Percentiles rank a stretch among this genome's conserved stretches.
Conservation (phyloP, 2,113 vertebrate species). For the Myrmecobius fasciatus region DNA sequence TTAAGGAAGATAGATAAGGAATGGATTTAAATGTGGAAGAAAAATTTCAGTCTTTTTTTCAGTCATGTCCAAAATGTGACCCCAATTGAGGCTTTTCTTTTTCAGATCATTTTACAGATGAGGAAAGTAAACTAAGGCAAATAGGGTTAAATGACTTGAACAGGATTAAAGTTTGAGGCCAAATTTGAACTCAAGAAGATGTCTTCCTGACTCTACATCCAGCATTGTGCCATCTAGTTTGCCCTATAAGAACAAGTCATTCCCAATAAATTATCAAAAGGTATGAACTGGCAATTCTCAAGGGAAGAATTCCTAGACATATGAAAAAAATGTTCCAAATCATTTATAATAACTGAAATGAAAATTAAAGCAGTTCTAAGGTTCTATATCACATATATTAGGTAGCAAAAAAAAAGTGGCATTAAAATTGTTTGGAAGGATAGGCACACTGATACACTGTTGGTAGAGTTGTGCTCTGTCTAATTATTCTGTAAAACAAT, state of each 20-base stretch:
- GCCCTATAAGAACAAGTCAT: neutral
- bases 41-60: neutral
- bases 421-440: neutral
- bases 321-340: neutral
- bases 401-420: neutral
- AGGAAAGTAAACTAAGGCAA: neutral
- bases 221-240: neutral
- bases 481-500: neutral
- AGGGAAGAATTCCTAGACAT: neutral
- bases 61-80: neutral
- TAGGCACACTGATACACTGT: neutral
- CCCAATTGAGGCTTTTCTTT: neutral
- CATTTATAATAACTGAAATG: neutral
- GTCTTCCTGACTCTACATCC: neutral
- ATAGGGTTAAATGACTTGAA: neutral
- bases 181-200: neutral
- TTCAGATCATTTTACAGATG: neutral
- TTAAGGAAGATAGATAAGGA: neutral
- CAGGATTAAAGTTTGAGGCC: neutral
- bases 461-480: neutral
- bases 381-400: neutral
- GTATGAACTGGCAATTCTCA: neutral
- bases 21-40: neutral
- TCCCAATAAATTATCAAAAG: neutral
- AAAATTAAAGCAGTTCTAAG: neutral